A percentile compares a stretch with the other conserved stretches of the same genome.
Evolutionary conservation across 2,888 invertebrate species (phyloP).

Genomic region (Heterodera filipjevi): DNA sequence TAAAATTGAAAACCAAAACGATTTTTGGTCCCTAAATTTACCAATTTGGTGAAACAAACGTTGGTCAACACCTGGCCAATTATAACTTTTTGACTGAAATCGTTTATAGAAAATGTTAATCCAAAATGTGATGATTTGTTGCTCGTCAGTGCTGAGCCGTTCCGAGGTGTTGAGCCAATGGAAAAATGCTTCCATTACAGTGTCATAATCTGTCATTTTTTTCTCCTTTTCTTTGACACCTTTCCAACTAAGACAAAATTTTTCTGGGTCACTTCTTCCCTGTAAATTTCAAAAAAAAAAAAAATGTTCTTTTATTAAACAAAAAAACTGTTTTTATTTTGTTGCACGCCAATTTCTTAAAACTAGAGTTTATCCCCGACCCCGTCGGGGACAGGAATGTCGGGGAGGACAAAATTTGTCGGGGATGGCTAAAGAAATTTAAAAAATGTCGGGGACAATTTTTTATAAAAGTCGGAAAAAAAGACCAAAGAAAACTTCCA

Average conservation of each 20-base stretch:
- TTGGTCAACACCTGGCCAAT: neutral
- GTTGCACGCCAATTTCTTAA: no score
- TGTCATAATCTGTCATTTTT: neutral
- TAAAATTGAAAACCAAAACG: no score
- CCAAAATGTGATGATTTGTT: neutral
- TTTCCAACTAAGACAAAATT: neutral
- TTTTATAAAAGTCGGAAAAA: no score
- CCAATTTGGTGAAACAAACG: neutral
- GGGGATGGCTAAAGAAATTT: no score
- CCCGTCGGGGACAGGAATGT: no score
- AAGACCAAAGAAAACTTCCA: no score
- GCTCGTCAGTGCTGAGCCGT: neutral
- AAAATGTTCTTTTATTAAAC: no score
- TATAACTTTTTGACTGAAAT: neutral
- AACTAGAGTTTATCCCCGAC: no score
- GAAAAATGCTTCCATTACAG: neutral
- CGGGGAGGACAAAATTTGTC: no score
- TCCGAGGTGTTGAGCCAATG: neutral
- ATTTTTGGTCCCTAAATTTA: neutral
- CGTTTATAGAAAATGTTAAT: neutral
- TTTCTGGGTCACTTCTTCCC: neutral
- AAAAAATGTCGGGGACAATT: no score
- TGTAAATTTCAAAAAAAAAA: neutral
- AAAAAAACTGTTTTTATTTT: no score
- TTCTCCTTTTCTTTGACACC: neutral